Percentiles rank a stretch among this genome's conserved stretches.
These are phyloP conservation scores for Ormyrus pomaceus DNA, from an alignment of 2,888 invertebrate species.

Conservation along the genomic window DNA sequence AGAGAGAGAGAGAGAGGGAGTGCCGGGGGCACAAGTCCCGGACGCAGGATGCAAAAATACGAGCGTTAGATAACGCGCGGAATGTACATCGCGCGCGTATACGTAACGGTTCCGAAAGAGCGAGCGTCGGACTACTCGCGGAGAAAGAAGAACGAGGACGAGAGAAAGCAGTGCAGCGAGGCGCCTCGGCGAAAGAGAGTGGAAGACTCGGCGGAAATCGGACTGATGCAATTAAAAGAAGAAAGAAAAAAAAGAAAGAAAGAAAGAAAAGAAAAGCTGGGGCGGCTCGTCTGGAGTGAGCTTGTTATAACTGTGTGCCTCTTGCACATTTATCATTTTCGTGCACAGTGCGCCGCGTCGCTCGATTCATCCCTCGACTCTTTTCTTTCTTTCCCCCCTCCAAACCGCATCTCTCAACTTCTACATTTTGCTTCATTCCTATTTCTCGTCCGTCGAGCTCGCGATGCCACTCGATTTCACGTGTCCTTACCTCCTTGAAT, in stretches of 20 bases:
- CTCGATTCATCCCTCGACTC: not conserved
- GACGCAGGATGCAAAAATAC: too few relatives aligned
- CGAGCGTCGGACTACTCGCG: not conserved
- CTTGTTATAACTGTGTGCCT: slow-evolving; percentile 9
- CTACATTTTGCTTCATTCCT: not conserved
- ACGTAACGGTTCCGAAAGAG: not conserved
- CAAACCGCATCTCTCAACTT: not conserved
- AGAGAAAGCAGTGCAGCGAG: not conserved
- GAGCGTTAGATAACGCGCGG: too few relatives aligned
- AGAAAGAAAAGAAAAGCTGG: not conserved
- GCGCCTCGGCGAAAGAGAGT: not conserved
- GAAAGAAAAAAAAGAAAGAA: too few relatives aligned
- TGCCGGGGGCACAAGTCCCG: too few relatives aligned
- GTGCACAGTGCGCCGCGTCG: not conserved
- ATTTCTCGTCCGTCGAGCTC: not conserved
- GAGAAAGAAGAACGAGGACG: not conserved
- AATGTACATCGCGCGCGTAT: too few relatives aligned
- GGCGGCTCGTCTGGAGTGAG: not conserved
- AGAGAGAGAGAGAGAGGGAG: too few relatives aligned
- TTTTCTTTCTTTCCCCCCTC: not conserved
- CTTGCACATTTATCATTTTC: slow-evolving; percentile 37
- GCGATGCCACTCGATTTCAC: slow-evolving; percentile 23
- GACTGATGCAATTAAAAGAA: slow-evolving; percentile 29
- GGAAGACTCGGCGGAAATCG: slow-evolving; percentile 3
- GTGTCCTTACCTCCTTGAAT: slow-evolving; percentile 20